Evolutionary conservation across 37 sponge, comb jelly and placozoan genomes (phyloP), one percentile per base, ranked within the genome.

Genomic region (Lycopodina hypogea): DNA sequence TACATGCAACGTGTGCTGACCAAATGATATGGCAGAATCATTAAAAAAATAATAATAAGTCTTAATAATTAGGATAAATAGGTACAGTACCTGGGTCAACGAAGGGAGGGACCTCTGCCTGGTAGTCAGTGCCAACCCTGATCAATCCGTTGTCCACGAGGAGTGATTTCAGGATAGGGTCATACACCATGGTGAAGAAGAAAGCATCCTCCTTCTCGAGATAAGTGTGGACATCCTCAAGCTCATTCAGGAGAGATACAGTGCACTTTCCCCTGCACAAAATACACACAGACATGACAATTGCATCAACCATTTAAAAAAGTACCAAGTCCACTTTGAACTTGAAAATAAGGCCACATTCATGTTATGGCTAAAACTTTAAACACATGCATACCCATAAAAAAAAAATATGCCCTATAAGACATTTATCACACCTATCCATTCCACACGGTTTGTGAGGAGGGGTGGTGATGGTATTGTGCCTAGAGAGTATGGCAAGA

Each of bases 111-210:
- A 96, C 58, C 33, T 83, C 87, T 1, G 97, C 97, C 66, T 96
- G 97, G 79, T 91, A 96, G 51, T 90, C 84, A 0, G 64, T 50
- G 57, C 97, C 97, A 24, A 88, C 72, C 0, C 97, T 82, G 40
- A 96, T 96, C 85, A 90, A 88, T 66, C 90, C 93, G 45, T 94
- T 93, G 78, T 96, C 97, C 53, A 89, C 92, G 50, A 92, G 59
- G 29, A 96, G 92, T 24, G 92, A 93, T 74, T 88, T 87, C 81
- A 76, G 87, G 63, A 82, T 93, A 28, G 95, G 95, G 75, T 96
- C 97, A 72, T 88, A 96, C 34, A 96, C 92, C 92, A 96, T 91
- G 40, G 94, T 73, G 72, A 92, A 96, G 82, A 83, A 96, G 81
- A 96, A 96, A 62, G 80, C 83, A 81, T 96, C 95, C 75, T 96